These are phyloP conservation scores for Axinella damicornis DNA, from an alignment of 37 sponge, comb jelly and placozoan genomes.

Conservation along the genomic window DNA sequence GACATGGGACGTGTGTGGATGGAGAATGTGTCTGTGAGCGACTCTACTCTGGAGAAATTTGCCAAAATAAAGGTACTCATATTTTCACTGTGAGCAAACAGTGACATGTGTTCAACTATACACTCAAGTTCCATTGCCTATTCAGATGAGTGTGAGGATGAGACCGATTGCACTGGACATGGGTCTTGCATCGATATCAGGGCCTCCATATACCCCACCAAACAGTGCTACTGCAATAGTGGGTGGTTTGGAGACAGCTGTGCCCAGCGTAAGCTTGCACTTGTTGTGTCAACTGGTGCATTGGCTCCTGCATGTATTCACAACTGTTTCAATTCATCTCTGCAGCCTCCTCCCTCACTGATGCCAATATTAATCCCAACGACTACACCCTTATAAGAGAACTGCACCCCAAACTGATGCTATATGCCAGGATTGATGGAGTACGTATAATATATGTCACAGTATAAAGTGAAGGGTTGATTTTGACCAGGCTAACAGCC, in stretches of 20 bases:
- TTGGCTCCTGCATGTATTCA: too few species aligned
- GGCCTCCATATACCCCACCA: constrained; percentile 37
- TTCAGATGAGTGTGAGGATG: constrained; percentile 66
- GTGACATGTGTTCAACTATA: too few species aligned
- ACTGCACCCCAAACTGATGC: constrained; percentile 30
- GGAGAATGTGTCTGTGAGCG: constrained; percentile 46
- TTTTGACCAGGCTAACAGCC: too few species aligned
- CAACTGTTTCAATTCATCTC: too few species aligned
- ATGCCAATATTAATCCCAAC: constrained; percentile 18
- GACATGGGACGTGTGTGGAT: constrained; percentile 45
- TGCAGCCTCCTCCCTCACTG: constrained; percentile 31
- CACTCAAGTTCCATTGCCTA: too few species aligned
- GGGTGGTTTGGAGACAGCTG: constrained; percentile 73
- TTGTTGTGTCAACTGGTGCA: too few species aligned
- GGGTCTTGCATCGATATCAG: constrained; percentile 68
- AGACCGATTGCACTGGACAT: constrained; percentile 50
- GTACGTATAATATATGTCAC: constrained; percentile 16
- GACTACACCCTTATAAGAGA: constrained; percentile 25
- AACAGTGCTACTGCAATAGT: constrained; percentile 72
- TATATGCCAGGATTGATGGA: constrained; percentile 47
- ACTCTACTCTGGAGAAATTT: constrained; percentile 49
- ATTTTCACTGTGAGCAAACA: too few species aligned
- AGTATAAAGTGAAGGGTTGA: too few species aligned
- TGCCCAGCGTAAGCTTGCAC: constrained; percentile 36
- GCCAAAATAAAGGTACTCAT: constrained; percentile 54